Evolutionary conservation across 1,140 invertebrate species (phyloP).

Genomic region (Leptoteleia sp.): DNA sequence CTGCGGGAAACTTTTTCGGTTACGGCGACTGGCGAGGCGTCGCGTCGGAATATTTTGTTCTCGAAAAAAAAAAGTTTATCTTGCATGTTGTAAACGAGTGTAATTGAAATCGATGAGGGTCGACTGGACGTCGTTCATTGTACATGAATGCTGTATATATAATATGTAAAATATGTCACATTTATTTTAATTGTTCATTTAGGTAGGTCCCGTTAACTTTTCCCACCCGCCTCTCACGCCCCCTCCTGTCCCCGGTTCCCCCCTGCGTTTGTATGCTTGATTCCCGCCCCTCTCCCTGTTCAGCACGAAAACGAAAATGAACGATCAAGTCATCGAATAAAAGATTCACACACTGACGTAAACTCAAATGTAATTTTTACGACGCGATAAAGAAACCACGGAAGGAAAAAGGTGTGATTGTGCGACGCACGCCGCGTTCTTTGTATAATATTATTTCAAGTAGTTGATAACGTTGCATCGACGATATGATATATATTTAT

Average conservation of each 20-base stretch:
- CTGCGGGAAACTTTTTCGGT: no score
- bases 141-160: conserved; percentile 45
- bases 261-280: conserved; percentile 3
- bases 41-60: conserved; percentile 7
- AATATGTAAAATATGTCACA: conserved; percentile 41
- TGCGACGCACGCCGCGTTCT: conserved; percentile 46
- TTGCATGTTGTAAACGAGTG: conserved; percentile 25
- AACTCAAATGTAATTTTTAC: conserved; percentile 33
- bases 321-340: conserved; percentile 28
- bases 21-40: neutral
- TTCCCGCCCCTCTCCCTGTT: no score
- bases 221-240: no score
- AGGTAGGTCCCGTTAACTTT: neutral
- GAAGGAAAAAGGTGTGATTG: conserved; percentile 38
- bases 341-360: conserved; percentile 19
- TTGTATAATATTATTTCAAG: conserved; percentile 68
- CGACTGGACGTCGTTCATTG: conserved; percentile 36
- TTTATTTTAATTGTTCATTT: conserved; percentile 26
- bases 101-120: conserved; percentile 22
- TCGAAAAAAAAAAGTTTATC: conserved; percentile 36
- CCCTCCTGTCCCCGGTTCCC: no score
- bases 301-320: conserved; percentile 47
- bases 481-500: conserved; percentile 77
- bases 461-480: conserved; percentile 73
- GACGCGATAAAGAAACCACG: conserved; percentile 11